Percentiles rank a stretch among this genome's conserved stretches.
These are phyloP conservation scores for Panurus biarmicus DNA, from an alignment of 2,113 vertebrate species.

Conservation along the genomic window DNA sequence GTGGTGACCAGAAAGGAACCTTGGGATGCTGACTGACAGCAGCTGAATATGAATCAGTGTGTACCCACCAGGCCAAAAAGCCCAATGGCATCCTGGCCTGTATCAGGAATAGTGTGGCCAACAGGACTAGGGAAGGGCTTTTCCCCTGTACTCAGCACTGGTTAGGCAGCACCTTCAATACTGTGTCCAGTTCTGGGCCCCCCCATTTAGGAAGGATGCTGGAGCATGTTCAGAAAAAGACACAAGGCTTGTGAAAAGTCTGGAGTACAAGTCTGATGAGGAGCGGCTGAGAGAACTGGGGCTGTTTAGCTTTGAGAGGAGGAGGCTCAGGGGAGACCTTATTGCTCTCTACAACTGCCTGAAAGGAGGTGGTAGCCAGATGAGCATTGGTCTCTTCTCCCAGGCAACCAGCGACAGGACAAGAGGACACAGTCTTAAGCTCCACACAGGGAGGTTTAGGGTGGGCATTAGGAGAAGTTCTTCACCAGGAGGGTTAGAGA, in stretches of 20 bases:
- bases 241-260: not conserved
- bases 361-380: not conserved
- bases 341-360: not conserved
- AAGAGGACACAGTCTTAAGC: not conserved
- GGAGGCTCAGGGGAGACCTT: not conserved
- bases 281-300: accelerated
- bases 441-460: not conserved
- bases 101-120: not conserved
- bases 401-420: no score
- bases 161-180: not conserved
- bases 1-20: not conserved
- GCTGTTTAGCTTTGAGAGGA: not conserved
- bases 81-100: not conserved
- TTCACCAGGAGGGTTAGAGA: not conserved
- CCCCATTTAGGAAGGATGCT: not conserved
- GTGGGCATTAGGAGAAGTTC: no score
- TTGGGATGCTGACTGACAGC: not conserved
- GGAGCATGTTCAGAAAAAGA: not conserved
- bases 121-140: not conserved
- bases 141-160: not conserved
- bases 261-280: not conserved
- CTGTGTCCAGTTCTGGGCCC: not conserved
- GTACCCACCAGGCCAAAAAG: not conserved
- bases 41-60: not conserved
- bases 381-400: not conserved